Evolutionary conservation across 1,140 invertebrate species (phyloP).

Genomic region (Heliothis virescens): DNA sequence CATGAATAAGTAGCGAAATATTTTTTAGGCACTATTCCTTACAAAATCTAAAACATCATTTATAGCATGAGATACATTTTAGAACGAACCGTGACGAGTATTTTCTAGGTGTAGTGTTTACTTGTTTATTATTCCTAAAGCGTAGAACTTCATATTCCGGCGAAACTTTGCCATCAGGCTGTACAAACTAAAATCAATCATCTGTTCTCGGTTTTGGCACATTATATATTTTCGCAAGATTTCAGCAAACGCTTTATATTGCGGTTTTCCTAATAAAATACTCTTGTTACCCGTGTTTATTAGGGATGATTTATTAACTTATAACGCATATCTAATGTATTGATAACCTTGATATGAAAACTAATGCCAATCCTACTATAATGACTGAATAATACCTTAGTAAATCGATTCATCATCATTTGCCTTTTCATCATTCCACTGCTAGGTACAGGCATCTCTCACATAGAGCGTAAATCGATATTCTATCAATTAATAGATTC

Average conservation of each 20-base stretch:
- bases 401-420: too few species aligned
- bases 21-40: background rate
- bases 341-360: background rate
- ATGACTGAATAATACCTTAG: too few species aligned
- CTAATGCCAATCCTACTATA: background rate
- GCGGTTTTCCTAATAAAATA: too few species aligned
- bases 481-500: background rate
- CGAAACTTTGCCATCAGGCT: constrained; percentile 10
- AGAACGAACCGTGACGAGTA: background rate
- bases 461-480: too few species aligned
- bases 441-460: too few species aligned
- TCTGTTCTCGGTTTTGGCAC: background rate
- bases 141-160: background rate
- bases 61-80: constrained; percentile 11
- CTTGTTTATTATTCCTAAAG: constrained; percentile 12
- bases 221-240: background rate
- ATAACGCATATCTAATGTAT: background rate
- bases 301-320: too few species aligned
- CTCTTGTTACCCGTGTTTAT: too few species aligned
- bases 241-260: background rate
- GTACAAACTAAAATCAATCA: constrained; percentile 27
- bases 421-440: too few species aligned
- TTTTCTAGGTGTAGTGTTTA: background rate
- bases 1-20: too few species aligned
- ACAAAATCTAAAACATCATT: background rate